These are phyloP conservation scores for Helicoverpa armigera DNA, from an alignment of 1,140 invertebrate species.

Conservation along the genomic window DNA sequence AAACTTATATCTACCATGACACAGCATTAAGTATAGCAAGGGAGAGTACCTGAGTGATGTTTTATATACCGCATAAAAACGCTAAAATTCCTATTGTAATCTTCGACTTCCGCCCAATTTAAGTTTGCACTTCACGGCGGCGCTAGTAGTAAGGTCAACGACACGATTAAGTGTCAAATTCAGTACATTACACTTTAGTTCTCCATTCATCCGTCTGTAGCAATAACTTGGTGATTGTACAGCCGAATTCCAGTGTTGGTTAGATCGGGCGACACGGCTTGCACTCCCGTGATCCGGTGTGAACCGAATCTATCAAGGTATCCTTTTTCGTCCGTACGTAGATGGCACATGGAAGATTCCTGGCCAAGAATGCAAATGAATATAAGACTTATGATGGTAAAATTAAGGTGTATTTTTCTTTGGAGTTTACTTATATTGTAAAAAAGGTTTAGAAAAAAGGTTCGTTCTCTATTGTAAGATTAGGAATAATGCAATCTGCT, in stretches of 20 bases:
- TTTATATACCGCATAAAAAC: not conserved
- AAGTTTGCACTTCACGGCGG: not conserved
- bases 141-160: not conserved
- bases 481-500: not conserved
- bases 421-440: not conserved
- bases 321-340: slow-evolving; percentile 6
- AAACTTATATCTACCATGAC: too few species aligned
- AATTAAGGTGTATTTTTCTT: not conserved
- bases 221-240: not conserved
- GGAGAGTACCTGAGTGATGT: not conserved
- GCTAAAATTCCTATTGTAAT: not conserved
- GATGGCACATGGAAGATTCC: not conserved
- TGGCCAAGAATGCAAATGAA: not conserved
- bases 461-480: not conserved
- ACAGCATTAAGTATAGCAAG: too few species aligned
- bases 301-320: slow-evolving; percentile 12
- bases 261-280: not conserved
- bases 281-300: slow-evolving; percentile 10
- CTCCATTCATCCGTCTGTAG: not conserved
- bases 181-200: not conserved
- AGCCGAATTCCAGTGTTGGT: not conserved
- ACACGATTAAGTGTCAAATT: not conserved
- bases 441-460: not conserved
- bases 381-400: not conserved
- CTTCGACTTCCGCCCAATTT: not conserved